phyloP scores from a whole-genome alignment of 2,797 vertebrate species.

The Psittacula derbiana region DNA sequence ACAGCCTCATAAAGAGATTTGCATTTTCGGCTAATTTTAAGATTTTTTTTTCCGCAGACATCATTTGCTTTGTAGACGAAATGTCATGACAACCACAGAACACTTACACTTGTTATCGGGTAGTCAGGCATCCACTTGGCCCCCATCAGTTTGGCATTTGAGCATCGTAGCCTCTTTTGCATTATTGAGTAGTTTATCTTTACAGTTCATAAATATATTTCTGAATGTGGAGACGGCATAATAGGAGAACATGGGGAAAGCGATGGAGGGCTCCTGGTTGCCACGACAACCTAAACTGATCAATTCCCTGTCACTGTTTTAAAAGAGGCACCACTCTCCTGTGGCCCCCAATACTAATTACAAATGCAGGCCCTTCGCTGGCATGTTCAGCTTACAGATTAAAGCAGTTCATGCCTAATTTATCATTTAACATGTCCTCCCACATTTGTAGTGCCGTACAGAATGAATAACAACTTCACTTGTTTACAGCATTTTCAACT shows the following conservation, averaged over 20 bases:
- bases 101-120: constrained; percentile 73
- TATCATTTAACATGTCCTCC: constrained; percentile 79
- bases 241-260: constrained; percentile 50
- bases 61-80: constrained; percentile 76
- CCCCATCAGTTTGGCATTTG: constrained; percentile 73
- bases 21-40: constrained; percentile 79
- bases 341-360: constrained; percentile 83
- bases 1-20: constrained; percentile 79
- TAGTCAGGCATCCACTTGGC: constrained; percentile 68
- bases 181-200: constrained; percentile 78
- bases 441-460: constrained; percentile 69
- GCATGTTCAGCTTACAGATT: constrained; percentile 80
- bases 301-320: constrained; percentile 85
- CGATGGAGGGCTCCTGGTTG: constrained; percentile 74
- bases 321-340: constrained; percentile 78
- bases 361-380: constrained; percentile 76
- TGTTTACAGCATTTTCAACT: constrained; percentile 75
- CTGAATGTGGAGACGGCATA: constrained; percentile 59
- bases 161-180: constrained; percentile 62
- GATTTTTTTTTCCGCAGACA: constrained; percentile 63
- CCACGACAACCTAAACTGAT: constrained; percentile 83
- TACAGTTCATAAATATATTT: constrained; percentile 79
- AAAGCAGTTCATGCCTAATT: constrained; percentile 80
- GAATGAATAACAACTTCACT: constrained; percentile 79
- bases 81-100: constrained; percentile 78